Evolutionary conservation across 2,888 invertebrate genomes (phyloP).

Genomic region (Agonopterix subpropinquella): DNA sequence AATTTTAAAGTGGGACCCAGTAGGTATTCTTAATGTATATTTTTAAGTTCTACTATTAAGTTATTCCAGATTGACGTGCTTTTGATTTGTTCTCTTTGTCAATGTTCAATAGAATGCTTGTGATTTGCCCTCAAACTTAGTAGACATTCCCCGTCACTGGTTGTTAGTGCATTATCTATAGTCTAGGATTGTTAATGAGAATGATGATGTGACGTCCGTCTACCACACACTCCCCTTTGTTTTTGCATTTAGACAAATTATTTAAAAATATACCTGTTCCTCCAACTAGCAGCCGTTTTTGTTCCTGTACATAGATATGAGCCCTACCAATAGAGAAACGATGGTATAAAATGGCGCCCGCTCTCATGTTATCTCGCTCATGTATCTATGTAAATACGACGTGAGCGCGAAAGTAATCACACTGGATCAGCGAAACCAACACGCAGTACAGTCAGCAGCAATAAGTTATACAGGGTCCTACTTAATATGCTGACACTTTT

Average conservation of each 20-base stretch:
- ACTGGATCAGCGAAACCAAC: no score
- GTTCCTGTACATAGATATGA: no score
- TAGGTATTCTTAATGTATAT: conserved; percentile 59
- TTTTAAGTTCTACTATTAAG: conserved; percentile 67
- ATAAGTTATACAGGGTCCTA: no score
- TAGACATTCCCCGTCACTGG: conserved; percentile 44
- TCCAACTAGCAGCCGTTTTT: no score
- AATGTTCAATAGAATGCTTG: conserved; percentile 5
- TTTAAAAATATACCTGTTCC: no score
- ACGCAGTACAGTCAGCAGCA: no score
- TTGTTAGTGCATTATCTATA: conserved; percentile 3
- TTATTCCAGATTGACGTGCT: conserved; percentile 65
- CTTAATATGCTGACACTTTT: no score
- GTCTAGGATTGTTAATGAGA: conserved; percentile 7
- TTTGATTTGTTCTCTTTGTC: conserved; percentile 42
- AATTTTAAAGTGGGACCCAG: conserved; percentile 63
- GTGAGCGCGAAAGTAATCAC: no score
- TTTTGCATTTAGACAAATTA: conserved; percentile 26
- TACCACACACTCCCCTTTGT: background rate
- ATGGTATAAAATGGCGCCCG: no score
- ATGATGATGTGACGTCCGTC: conserved; percentile 3
- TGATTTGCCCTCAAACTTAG: conserved; percentile 27
- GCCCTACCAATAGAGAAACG: no score
- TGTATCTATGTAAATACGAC: no score
- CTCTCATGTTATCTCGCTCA: no score